Base-by-base conservation (phyloP, 2,113 vertebrate species). In the Rhagologus leucostigma region DNA sequence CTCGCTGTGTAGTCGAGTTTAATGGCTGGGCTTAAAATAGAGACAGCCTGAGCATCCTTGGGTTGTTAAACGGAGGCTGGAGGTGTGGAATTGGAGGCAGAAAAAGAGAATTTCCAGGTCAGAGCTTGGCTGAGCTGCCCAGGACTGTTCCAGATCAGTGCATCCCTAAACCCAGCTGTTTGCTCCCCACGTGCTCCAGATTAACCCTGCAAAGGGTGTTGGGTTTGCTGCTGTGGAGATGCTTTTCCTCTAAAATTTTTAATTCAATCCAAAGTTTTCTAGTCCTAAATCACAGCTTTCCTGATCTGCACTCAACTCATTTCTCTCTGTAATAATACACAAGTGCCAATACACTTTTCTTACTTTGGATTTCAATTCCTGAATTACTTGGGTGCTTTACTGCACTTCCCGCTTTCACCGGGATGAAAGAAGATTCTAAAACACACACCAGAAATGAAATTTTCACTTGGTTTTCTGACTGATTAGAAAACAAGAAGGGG, bases 141-240 rank as follows among this genome's bases (percentile, higher is more conserved):
- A 16, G 0, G 7, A 4, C 37, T 32, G 56, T 16, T 75, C n/a
- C 1, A 0, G 35, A 3, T 22, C 49, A 13, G 2, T 13, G 21
- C 27, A 23, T 59, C 52, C 68, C 74, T 12, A 9, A 78, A 86
- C 14, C 15, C 22, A 57, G 5, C 29, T 86, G 11, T 76, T 42
- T 71, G 17, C 23, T 62, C 56, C 39, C 37, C 22, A 5, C 33
- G 2, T 60, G 59, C 59, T 60, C 16, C 35, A 27, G 11, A 29
- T 62, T 13, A 39, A 39, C 35, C 59, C 59, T 39, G 35, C 24
- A 18, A 53, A 91, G 52, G 59, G 11, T 33, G 13, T 35, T 23
- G 39, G 27, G 52, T 89, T 79, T 68, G 77, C 79, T 91, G 69
- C 50, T 89, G 14, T 80, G 20, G 33, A 18, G 46, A 29, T 68